These are phyloP conservation scores for Eubasilissa splendida DNA, from an alignment of 2,888 invertebrate species.

Conservation along the genomic window DNA sequence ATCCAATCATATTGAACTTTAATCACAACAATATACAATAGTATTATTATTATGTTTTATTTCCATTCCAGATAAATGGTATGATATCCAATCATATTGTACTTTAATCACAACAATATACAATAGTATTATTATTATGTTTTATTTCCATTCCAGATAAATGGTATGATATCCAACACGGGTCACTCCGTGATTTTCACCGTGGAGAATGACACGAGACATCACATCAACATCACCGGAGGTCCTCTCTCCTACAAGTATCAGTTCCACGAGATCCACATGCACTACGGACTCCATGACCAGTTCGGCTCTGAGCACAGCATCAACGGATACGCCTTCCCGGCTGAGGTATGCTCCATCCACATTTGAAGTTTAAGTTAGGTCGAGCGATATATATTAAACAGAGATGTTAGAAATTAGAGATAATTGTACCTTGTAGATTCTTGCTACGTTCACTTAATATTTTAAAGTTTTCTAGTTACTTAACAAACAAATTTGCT, in stretches of 20 bases:
- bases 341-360: constrained; percentile 88
- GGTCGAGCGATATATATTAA: neutral
- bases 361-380: too few relatives aligned
- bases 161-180: constrained; percentile 91
- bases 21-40: too few relatives aligned
- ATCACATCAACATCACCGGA: constrained; percentile 93
- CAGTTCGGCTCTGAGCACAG: constrained; percentile 97
- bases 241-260: constrained; percentile 97
- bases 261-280: constrained; percentile 94
- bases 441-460: too few relatives aligned
- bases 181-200: constrained; percentile 96
- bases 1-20: too few relatives aligned
- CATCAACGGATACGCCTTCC: constrained; percentile 95
- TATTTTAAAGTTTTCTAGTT: too few relatives aligned
- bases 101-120: too few relatives aligned
- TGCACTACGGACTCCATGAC: constrained; percentile 94
- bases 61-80: constrained; percentile 84
- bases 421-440: neutral
- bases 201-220: constrained; percentile 87
- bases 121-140: neutral
- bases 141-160: constrained; percentile 77
- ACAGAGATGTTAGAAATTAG: neutral
- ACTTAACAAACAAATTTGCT: too few relatives aligned
- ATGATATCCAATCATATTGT: constrained; percentile 73
- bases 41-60: neutral